Evolutionary conservation across 2,113 vertebrate genomes (phyloP), one percentile per base, ranked within the genome.

Genomic region (Arothron firmamentum): DNA sequence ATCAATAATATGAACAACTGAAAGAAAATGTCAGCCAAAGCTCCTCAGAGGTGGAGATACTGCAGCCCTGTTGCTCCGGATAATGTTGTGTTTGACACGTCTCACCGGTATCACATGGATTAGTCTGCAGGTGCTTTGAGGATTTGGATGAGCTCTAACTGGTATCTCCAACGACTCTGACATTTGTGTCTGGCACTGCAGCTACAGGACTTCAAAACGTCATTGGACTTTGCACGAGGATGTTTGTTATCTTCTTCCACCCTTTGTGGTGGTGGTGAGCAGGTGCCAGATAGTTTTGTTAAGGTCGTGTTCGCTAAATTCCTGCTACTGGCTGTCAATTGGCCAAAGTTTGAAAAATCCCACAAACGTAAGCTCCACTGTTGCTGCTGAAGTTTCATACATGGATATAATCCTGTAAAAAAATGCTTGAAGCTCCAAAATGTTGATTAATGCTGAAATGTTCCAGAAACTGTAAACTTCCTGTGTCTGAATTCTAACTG

Each of bases 71-170:
- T 14, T 1, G 41, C 47, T 62, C 61, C 75, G 70, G 61, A 54
- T 70, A n/a, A 56, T 62, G 48, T 65, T 67, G 65, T 65, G 68
- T 52, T 56, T 63, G 72, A 68, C 51, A 57, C 31, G 58, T 65
- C 65, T 63, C 61, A 42, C 61, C 49, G 60, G 47, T 55, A 58
- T 54, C 45, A 14, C 18, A 20, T 56, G 67, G 62, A 75, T 72
- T 72, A 65, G 52, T 54, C 45, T 64, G 61, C 23, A 59, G 65
- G 62, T 66, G 59, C 62, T 78, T 72, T 64, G 63, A 78, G 65
- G 54, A 74, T 76, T 78, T 78, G 28, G 47, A 74, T 56, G 72
- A 66, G 57, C 52, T 38, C 55, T 42, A 51, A 50, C 17, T 16
- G 17, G 21, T 57, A 23, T 66, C 43, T 67, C 18, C 18, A 14